Conservation (phyloP, 1,140 invertebrate genomes). For the Ridgeia piscesae region DNA sequence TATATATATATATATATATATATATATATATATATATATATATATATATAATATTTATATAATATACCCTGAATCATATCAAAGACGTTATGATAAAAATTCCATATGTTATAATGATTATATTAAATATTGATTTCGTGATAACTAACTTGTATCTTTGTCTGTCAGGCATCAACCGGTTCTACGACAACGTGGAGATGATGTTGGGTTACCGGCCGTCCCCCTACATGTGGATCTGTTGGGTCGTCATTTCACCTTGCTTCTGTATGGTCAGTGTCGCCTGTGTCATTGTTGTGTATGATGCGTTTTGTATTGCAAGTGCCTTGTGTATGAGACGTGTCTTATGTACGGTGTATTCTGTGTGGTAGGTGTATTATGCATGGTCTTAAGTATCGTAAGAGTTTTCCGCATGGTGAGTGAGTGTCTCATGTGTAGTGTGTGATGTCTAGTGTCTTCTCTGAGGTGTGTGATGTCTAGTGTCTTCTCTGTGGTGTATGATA, state of each 20-base stretch:
- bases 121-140: no score
- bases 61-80: no score
- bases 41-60: no score
- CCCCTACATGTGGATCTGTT: conserved; percentile 65
- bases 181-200: conserved; percentile 67
- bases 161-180: conserved; percentile 60
- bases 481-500: neutral
- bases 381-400: neutral
- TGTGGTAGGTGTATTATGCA: neutral
- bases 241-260: conserved; percentile 65
- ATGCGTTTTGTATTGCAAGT: neutral
- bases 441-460: neutral
- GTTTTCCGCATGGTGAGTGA: neutral
- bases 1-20: no score
- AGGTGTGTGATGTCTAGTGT: neutral
- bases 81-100: no score
- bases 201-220: conserved; percentile 67
- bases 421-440: neutral
- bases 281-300: neutral
- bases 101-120: no score
- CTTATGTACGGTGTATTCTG: neutral
- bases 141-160: neutral
- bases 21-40: no score
- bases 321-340: neutral
- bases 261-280: conserved; percentile 64